Percentiles rank a stretch among this genome's conserved stretches.
These are phyloP conservation scores for Pilophorus perplexus DNA, from an alignment of 2,888 invertebrate species.

Conservation along the genomic window DNA sequence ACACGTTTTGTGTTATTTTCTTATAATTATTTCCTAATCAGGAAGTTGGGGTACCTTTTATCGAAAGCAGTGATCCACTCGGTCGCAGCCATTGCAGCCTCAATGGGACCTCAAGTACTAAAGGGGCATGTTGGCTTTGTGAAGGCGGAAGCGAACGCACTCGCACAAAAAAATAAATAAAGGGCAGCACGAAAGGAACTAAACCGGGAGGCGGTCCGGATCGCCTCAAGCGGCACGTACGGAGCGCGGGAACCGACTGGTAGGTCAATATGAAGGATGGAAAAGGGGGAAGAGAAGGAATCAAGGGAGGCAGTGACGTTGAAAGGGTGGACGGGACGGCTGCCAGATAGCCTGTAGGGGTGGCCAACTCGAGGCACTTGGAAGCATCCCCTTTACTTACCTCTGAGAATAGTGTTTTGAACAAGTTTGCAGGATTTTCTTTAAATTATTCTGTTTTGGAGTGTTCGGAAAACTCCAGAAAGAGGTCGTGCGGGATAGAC, in stretches of 20 bases:
- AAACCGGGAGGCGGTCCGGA: not conserved
- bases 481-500: too few relatives aligned
- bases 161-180: not conserved
- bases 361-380: too few relatives aligned
- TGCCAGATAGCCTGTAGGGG: too few relatives aligned
- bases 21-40: not conserved
- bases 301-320: too few relatives aligned
- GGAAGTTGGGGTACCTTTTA: slow-evolving; percentile 54
- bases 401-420: too few relatives aligned
- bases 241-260: slow-evolving; percentile 37
- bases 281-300: not conserved
- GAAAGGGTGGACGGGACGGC: too few relatives aligned
- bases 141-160: too few relatives aligned
- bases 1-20: not conserved
- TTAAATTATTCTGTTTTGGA: too few relatives aligned
- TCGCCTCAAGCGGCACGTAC: slow-evolving; percentile 3
- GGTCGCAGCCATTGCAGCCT: slow-evolving; percentile 58
- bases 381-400: too few relatives aligned
- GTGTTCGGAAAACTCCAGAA: too few relatives aligned
- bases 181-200: not conserved
- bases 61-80: slow-evolving; percentile 60
- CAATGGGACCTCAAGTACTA: slow-evolving; percentile 53
- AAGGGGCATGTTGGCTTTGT: not conserved
- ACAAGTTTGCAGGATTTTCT: too few relatives aligned
- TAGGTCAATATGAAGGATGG: not conserved